These are phyloP conservation scores for Andrena chrysosceles DNA, from an alignment of 2,888 invertebrate genomes.

Conservation along the genomic window DNA sequence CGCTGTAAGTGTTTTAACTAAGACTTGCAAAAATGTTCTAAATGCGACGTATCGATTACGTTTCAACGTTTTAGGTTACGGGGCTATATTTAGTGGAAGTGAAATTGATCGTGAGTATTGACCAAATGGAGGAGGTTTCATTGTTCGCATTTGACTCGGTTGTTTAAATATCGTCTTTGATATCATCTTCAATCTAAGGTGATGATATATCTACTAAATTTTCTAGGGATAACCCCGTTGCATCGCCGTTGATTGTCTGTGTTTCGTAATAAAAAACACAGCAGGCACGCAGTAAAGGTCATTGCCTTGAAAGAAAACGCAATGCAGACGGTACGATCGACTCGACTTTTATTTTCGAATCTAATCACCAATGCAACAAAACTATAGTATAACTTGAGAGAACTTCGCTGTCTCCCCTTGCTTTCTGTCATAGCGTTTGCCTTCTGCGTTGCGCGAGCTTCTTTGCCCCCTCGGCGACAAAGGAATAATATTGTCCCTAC, in stretches of 20 bases:
- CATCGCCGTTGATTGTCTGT: neutral
- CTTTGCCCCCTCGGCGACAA: conserved; percentile 6
- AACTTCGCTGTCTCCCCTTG: conserved; percentile 45
- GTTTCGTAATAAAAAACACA: neutral
- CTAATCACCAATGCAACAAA: conserved; percentile 56
- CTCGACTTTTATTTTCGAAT: conserved; percentile 57
- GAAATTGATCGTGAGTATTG: conserved; percentile 68
- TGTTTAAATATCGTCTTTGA: no score
- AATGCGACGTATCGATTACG: no score
- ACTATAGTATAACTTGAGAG: conserved; percentile 52
- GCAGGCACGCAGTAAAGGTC: neutral
- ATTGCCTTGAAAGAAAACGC: neutral
- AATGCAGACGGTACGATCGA: conserved; percentile 27
- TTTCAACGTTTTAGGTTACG: neutral
- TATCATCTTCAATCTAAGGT: no score
- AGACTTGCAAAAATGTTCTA: no score
- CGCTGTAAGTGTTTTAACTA: no score
- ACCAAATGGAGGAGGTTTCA: conserved; percentile 34
- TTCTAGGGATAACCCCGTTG: neutral
- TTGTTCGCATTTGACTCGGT: no score
- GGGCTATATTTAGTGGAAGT: conserved; percentile 35
- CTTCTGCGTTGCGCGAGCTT: conserved; percentile 17
- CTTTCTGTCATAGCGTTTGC: conserved; percentile 31
- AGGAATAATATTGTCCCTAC: conserved; percentile 45
- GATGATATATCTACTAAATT: neutral